Percentiles rank a stretch among this genome's conserved stretches.
phyloP scores from a whole-genome alignment of 2,113 vertebrate species.

The Semicossyphus pulcher region DNA sequence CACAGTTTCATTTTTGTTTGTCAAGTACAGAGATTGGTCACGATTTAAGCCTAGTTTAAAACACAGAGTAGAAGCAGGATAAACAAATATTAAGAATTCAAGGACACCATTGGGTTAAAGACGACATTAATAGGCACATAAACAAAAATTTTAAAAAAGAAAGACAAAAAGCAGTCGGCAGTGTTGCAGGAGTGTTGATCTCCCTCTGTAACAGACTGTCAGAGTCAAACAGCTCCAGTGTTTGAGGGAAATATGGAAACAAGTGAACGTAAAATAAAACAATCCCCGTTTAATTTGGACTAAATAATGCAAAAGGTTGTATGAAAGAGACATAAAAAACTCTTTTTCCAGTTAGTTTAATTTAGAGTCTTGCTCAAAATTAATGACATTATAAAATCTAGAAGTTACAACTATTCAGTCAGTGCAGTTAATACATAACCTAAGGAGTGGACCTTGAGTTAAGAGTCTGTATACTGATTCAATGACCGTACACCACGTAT shows the following conservation, averaged over 20 bases:
- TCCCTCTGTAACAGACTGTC: not conserved
- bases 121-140: slow-evolving; percentile 5
- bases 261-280: not conserved
- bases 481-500: too few relatives aligned
- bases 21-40: not conserved
- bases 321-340: not conserved
- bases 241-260: not conserved
- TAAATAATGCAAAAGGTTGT: not conserved
- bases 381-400: slow-evolving; percentile 21
- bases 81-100: not conserved
- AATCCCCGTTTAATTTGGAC: not conserved
- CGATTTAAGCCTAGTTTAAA: not conserved
- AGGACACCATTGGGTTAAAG: not conserved
- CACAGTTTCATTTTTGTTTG: not conserved
- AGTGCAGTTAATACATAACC: slow-evolving; percentile 27
- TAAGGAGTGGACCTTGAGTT: not conserved
- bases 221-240: not conserved
- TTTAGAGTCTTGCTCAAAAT: not conserved
- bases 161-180: not conserved
- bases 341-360: not conserved
- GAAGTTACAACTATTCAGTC: not conserved
- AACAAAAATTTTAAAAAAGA: not conserved
- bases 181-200: not conserved
- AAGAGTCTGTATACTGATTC: too few relatives aligned
- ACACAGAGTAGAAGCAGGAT: not conserved